Evolutionary conservation across 2,888 invertebrate genomes (phyloP), one percentile per base, ranked within the genome.

Genomic region (Agriotes lineatus): DNA sequence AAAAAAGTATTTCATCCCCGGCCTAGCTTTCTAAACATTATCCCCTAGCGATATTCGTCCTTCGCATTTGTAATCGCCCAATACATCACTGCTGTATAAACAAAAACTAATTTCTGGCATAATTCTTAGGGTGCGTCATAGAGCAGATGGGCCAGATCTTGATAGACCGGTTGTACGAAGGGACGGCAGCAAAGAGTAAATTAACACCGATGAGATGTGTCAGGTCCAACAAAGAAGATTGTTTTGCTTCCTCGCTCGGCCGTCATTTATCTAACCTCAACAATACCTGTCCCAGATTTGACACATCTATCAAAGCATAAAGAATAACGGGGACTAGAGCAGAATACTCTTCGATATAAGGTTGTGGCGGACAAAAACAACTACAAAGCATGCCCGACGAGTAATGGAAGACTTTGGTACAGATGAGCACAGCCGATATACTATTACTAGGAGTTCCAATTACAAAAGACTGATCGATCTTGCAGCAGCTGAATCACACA

Each of bases 291-390:
- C 85, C 83, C 84, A 85, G 85, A 86, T 87, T 87, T 87, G 87
- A 87, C 87, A 87, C 87, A 86, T 87, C 87, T 87, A 87, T 87
- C 87, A 87, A 85, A 85, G 85, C 85, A 85, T 85, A 84, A 86
- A 86, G 84, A 82, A 83, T 82, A 76, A 79, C 76, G 73, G 74
- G 72, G 75, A 75, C 77, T 74, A 76, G 75, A 77, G 74, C 73
- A 67, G 72, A 70, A 69, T 67, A 64, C 69, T 54, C 65, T 65
- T 69, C 69, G 60, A 69, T 73, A 67, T 69, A 71, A 72, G 72
- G 71, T 62, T 69, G 69, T 60, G 64, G 61, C 60, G 50, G 52
- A 67, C 63, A 72, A 72, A 72, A 72, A 72, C 72, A 70, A 72
- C 67, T 68, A 72, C 70, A 72, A 72, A 70, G 72, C 70, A 50